Evolutionary conservation across 2,113 vertebrate species (phyloP).

Genomic region (Elephantulus edwardii): DNA sequence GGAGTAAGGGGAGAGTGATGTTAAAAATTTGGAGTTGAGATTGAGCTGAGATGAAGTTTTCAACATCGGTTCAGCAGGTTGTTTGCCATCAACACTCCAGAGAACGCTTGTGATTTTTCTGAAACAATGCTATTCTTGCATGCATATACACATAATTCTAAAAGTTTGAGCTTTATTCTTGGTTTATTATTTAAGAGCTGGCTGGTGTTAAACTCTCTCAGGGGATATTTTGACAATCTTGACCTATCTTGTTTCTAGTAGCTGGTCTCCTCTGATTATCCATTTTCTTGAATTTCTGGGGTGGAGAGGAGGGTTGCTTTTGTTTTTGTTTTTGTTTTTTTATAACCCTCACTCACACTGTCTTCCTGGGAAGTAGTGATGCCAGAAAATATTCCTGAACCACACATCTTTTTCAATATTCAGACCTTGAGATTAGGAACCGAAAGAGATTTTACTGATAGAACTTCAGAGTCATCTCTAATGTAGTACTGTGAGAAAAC

Average conservation of each 20-base stretch:
- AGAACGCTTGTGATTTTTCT: not conserved
- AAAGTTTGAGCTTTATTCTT: not conserved
- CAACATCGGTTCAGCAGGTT: not conserved
- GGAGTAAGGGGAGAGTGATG: too few relatives aligned
- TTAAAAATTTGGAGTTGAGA: not conserved
- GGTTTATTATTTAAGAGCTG: constrained; percentile 16
- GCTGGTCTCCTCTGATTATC: not conserved
- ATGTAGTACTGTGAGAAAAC: not conserved
- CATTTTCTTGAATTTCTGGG: not conserved
- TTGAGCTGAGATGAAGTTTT: not conserved
- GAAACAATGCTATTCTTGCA: not conserved
- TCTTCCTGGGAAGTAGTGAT: not conserved
- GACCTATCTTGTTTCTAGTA: not conserved
- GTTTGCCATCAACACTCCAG: not conserved
- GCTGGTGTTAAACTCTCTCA: constrained; percentile 29
- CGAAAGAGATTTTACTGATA: not conserved
- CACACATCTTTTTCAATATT: not conserved
- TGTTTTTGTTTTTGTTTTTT: too few relatives aligned
- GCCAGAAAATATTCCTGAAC: not conserved
- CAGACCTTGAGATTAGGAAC: not conserved
- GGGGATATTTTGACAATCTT: constrained; percentile 23
- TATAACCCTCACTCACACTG: not conserved
- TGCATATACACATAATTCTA: not conserved
- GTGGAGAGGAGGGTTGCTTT: not conserved
- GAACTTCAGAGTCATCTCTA: not conserved